Evolutionary conservation across 2,797 vertebrate species (phyloP).

Genomic region (Natrix natrix): DNA sequence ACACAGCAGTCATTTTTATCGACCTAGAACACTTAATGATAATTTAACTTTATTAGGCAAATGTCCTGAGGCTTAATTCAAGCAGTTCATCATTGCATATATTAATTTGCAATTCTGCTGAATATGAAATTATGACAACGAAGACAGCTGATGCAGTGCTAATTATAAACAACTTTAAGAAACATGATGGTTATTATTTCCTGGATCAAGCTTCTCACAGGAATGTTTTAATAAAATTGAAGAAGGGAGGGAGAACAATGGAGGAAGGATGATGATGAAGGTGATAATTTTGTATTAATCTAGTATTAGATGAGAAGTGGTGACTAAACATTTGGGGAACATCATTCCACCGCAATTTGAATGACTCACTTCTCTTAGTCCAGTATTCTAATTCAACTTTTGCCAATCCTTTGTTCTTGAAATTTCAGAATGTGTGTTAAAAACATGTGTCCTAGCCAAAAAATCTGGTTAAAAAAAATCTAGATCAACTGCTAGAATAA

Average conservation of each 20-base stretch:
- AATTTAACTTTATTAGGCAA: not conserved
- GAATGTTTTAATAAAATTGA: not conserved
- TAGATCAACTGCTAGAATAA: not conserved
- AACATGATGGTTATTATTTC: not conserved
- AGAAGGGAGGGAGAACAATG: not conserved
- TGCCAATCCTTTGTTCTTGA: not conserved
- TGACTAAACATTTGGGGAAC: not conserved
- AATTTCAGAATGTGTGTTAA: not conserved
- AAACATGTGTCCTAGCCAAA: not conserved
- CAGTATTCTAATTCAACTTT: not conserved
- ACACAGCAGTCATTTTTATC: not conserved
- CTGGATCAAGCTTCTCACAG: not conserved
- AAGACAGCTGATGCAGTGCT: not conserved
- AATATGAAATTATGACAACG: not conserved
- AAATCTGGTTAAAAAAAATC: not conserved
- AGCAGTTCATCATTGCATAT: not conserved
- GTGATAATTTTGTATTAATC: not conserved
- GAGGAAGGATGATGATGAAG: not conserved
- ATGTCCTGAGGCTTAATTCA: not conserved
- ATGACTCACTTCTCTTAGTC: not conserved
- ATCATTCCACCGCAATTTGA: not conserved
- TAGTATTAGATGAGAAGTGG: not conserved
- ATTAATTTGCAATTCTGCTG: not conserved
- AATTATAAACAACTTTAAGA: not conserved
- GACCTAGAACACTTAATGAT: not conserved